Evolutionary conservation across 2,797 vertebrate species (phyloP).

Genomic region (Emys orbicularis): DNA sequence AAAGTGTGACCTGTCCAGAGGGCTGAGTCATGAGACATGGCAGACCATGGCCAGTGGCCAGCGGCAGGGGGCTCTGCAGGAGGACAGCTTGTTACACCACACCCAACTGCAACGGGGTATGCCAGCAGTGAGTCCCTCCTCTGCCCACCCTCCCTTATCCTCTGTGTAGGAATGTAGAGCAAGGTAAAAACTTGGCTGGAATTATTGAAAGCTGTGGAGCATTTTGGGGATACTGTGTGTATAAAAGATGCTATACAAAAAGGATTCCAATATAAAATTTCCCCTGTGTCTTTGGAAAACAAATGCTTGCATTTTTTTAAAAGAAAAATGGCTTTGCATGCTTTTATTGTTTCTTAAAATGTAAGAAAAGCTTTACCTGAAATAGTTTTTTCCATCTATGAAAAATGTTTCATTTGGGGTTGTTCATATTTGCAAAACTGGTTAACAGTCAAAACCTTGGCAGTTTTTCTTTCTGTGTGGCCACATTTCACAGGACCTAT

Average conservation of each 20-base stretch:
- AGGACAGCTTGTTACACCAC: not conserved
- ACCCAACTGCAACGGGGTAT: not conserved
- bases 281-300: not conserved
- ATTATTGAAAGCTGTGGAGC: fast-evolving
- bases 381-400: not conserved
- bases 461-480: fast-evolving
- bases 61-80: not conserved
- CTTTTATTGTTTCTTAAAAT: not conserved
- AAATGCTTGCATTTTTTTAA: not conserved
- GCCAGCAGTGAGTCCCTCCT: not conserved
- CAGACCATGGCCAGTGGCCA: not conserved
- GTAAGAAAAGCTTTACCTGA: not conserved
- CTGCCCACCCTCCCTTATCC: too few species aligned
- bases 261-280: not conserved
- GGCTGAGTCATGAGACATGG: not conserved
- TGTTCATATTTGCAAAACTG: not conserved
- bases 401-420: not conserved
- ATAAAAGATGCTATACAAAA: not conserved
- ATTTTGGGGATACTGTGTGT: not conserved
- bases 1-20: not conserved
- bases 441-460: not conserved
- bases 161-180: not conserved
- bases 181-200: not conserved
- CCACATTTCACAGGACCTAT: not conserved
- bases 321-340: fast-evolving